Evolutionary conservation across 2,888 invertebrate species (phyloP).

Genomic region (Thymelicus lineola): DNA sequence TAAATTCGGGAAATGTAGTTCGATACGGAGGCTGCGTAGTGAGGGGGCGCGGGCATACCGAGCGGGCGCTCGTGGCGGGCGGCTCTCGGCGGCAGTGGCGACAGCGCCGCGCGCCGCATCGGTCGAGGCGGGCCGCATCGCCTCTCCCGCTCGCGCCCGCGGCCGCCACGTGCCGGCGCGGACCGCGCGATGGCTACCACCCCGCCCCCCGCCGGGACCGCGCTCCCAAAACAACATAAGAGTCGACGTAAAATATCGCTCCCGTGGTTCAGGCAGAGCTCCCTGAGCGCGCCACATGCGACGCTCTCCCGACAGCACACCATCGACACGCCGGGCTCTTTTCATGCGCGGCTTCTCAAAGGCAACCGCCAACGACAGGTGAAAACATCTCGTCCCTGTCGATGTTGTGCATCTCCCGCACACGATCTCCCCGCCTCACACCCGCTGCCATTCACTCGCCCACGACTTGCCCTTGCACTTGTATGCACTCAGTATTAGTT

Average conservation of each 20-base stretch:
- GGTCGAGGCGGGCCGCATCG: conserved; percentile 51
- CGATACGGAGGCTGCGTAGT: conserved; percentile 84
- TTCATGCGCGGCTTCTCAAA: conserved; percentile 90
- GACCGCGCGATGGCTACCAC: conserved; percentile 63
- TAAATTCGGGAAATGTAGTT: conserved; percentile 70
- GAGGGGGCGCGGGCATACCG: conserved; percentile 63
- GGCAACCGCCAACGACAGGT: conserved; percentile 86
- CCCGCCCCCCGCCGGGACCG: conserved; percentile 53
- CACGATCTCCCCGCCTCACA: conserved; percentile 15
- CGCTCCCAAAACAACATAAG: conserved; percentile 85
- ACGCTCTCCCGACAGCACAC: conserved; percentile 93
- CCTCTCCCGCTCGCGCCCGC: conserved; percentile 54
- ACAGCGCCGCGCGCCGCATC: conserved; percentile 55
- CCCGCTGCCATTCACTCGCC: conserved; percentile 46
- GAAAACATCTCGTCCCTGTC: conserved; percentile 53
- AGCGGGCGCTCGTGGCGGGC: conserved; percentile 50
- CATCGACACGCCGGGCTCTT: conserved; percentile 95
- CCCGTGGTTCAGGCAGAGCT: conserved; percentile 95
- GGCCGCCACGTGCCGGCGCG: conserved; percentile 57
- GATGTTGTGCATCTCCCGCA: conserved; percentile 39
- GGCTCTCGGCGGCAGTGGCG: conserved; percentile 64
- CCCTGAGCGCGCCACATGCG: conserved; percentile 89
- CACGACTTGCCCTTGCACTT: conserved; percentile 52
- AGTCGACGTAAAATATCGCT: conserved; percentile 94
- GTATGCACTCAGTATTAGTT: conserved; percentile 19